These are phyloP conservation scores for Catostylus mosaicus DNA, from an alignment of 30 jellyfish, hydroid and myxozoan genomes.

Conservation along the genomic window DNA sequence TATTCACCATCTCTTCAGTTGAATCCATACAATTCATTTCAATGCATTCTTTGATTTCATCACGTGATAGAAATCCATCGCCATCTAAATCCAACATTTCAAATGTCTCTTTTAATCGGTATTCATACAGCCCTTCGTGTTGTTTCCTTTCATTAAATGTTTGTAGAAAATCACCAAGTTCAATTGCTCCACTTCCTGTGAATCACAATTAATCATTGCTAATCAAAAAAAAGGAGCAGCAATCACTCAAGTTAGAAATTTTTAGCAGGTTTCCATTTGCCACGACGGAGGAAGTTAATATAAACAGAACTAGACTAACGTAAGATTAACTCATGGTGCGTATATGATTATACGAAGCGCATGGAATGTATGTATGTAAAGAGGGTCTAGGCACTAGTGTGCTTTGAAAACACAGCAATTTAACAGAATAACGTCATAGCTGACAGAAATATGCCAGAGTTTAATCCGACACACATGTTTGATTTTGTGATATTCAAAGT, in stretches of 20 bases:
- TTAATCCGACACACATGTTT: too few relatives aligned
- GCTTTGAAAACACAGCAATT: too few relatives aligned
- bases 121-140: conserved; percentile 8
- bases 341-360: too few relatives aligned
- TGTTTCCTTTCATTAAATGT: conserved; percentile 37
- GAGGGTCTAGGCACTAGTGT: too few relatives aligned
- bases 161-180: conserved; percentile 36
- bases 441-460: too few relatives aligned
- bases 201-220: background rate
- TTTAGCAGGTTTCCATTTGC: too few relatives aligned
- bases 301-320: too few relatives aligned
- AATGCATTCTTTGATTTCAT: conserved; percentile 38
- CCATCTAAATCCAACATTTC: conserved; percentile 54
- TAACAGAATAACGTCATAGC: too few relatives aligned
- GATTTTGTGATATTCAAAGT: too few relatives aligned
- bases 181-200: conserved; percentile 71
- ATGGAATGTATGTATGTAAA: too few relatives aligned
- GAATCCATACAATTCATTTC: conserved; percentile 16
- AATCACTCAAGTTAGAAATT: background rate
- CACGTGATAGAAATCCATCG: conserved; percentile 23
- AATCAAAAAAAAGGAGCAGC: conserved; percentile 1
- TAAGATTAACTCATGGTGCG: too few relatives aligned
- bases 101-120: conserved; percentile 48
- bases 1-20: conserved; percentile 73
- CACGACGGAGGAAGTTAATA: too few relatives aligned